Evolutionary conservation across 1,140 invertebrate species (phyloP).

Genomic region (Anastrepha ludens): DNA sequence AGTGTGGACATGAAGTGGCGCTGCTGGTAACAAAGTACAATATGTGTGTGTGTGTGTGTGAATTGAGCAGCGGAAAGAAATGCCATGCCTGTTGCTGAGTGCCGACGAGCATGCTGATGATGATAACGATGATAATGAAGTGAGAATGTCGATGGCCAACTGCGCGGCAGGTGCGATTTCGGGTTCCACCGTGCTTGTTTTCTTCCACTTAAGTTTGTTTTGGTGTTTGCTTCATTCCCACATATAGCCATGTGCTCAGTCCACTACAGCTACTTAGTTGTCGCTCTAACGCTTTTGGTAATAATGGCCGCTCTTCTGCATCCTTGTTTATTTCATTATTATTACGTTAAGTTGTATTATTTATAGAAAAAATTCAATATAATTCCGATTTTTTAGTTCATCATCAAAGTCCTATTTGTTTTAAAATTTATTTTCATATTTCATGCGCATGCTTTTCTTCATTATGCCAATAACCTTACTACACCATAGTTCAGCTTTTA

Average conservation of each 20-base stretch:
- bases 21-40: slow-evolving; percentile 4
- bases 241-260: neutral
- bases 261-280: neutral
- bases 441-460: neutral
- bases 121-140: slow-evolving; percentile 22
- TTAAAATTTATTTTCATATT: neutral
- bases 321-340: too few species aligned
- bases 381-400: neutral
- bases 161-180: neutral
- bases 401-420: neutral
- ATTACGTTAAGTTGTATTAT: neutral
- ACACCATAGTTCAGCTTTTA: neutral
- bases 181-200: neutral
- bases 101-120: neutral
- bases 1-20: slow-evolving; percentile 43
- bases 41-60: neutral
- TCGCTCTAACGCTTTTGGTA: neutral
- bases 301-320: neutral
- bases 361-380: neutral
- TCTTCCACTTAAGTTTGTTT: neutral
- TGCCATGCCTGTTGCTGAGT: neutral
- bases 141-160: slow-evolving; percentile 40
- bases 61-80: neutral
- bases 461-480: neutral
- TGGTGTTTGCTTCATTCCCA: neutral